A percentile compares a stretch with the other conserved stretches of the same genome.
These are phyloP conservation scores for Nebria salina DNA, from an alignment of 2,888 invertebrate species.

Conservation along the genomic window DNA sequence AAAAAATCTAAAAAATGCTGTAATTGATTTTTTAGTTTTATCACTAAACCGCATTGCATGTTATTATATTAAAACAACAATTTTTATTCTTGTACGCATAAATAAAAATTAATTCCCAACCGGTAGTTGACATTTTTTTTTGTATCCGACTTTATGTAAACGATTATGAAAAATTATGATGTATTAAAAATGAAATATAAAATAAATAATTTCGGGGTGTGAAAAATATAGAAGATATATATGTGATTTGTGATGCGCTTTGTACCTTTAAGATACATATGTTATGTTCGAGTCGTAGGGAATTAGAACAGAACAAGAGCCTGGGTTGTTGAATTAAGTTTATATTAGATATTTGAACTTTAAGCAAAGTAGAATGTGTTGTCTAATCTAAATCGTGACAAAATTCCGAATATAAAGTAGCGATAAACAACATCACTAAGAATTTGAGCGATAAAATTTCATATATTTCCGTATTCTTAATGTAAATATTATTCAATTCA, in stretches of 20 bases:
- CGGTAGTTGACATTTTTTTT: background rate
- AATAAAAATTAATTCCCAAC: too few species aligned
- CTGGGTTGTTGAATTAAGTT: background rate
- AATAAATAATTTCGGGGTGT: too few species aligned
- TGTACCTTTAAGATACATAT: background rate
- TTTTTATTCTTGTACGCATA: background rate
- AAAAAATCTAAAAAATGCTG: background rate
- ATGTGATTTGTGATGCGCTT: too few species aligned
- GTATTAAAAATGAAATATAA: too few species aligned
- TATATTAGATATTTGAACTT: background rate
- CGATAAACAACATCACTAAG: background rate
- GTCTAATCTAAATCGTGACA: background rate
- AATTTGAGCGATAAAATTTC: background rate
- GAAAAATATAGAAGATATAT: too few species aligned
- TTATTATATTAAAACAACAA: background rate
- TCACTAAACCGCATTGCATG: background rate
- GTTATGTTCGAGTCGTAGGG: background rate
- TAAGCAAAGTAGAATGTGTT: background rate
- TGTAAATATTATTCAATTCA: conserved; percentile 58
- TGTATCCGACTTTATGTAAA: too few species aligned
- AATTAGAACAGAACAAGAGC: background rate
- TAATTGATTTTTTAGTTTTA: background rate
- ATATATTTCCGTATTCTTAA: conserved; percentile 54
- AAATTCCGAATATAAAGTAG: background rate
- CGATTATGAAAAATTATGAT: too few species aligned